phyloP scores from a whole-genome alignment of 92 coral and sea anemone species.

The Epizoanthus stellaris region DNA sequence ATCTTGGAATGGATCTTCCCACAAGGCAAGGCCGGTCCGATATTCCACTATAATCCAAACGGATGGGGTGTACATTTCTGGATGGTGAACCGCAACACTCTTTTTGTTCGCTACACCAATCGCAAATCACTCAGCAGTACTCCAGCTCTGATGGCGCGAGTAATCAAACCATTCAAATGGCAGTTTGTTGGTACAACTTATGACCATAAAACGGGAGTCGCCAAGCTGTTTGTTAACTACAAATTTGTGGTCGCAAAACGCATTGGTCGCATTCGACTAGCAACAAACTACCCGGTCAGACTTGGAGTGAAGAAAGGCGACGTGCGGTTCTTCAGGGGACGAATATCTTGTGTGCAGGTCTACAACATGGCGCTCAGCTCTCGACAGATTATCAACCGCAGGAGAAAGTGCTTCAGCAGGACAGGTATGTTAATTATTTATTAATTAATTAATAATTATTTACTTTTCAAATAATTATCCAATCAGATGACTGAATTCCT shows the following conservation, averaged over 20 bases:
- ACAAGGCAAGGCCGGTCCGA: constrained; percentile 68
- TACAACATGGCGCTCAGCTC: constrained; percentile 71
- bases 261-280: constrained; percentile 64
- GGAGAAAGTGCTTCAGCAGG: constrained; percentile 70
- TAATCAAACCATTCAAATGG: constrained; percentile 67
- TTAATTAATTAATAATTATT: not conserved
- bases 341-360: constrained; percentile 76
- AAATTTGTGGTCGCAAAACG: constrained; percentile 49
- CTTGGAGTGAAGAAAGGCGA: constrained; percentile 66
- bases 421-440: constrained; percentile 47
- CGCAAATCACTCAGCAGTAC: constrained; percentile 61
- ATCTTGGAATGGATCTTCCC: constrained; percentile 74
- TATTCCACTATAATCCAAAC: constrained; percentile 67
- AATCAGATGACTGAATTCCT: too few species aligned
- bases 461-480: too few species aligned
- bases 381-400: constrained; percentile 54
- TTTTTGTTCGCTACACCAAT: constrained; percentile 70
- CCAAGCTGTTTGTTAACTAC: constrained; percentile 67
- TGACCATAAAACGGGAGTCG: constrained; percentile 60
- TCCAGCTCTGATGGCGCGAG: constrained; percentile 45
- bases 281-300: constrained; percentile 77
- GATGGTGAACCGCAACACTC: constrained; percentile 59
- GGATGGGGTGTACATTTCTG: constrained; percentile 81
- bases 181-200: constrained; percentile 68
- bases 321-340: constrained; percentile 68